These are phyloP conservation scores for Arizona elegans DNA, from an alignment of 2,113 vertebrate genomes.

Conservation along the genomic window DNA sequence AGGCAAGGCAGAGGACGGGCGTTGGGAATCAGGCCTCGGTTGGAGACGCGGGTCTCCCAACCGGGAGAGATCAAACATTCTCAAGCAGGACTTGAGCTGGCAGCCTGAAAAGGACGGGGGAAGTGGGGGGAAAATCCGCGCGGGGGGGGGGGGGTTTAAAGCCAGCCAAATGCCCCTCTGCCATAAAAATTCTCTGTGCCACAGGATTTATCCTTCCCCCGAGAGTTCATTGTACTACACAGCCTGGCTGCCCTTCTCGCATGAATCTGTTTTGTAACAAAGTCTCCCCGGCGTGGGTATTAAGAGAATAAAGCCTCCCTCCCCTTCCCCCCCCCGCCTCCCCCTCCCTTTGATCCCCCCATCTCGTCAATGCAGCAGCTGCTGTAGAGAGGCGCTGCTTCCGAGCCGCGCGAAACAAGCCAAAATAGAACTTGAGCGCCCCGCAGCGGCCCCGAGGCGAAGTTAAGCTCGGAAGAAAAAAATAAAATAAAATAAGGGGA, in stretches of 20 bases:
- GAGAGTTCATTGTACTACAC: constrained; percentile 32
- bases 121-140: neutral
- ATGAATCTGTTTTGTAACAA: constrained; percentile 60
- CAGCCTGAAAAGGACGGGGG: neutral
- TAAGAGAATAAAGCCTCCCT: constrained; percentile 49
- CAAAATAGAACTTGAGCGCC: constrained; percentile 64
- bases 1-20: neutral
- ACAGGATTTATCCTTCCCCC: constrained; percentile 29
- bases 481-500: neutral
- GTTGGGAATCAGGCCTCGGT: neutral
- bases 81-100: neutral
- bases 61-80: neutral
- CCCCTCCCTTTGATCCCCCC: constrained; percentile 9
- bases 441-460: constrained; percentile 44
- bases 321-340: neutral
- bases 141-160: neutral
- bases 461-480: neutral
- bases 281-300: constrained; percentile 50
- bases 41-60: neutral
- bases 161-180: constrained; percentile 36
- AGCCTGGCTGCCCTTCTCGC: constrained; percentile 36
- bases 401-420: neutral
- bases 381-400: constrained; percentile 32
- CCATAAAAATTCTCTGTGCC: neutral
- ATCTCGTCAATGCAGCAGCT: constrained; percentile 33